phyloP scores from a whole-genome alignment of 2,888 invertebrate species.

The Megastigmus dorsalis region DNA sequence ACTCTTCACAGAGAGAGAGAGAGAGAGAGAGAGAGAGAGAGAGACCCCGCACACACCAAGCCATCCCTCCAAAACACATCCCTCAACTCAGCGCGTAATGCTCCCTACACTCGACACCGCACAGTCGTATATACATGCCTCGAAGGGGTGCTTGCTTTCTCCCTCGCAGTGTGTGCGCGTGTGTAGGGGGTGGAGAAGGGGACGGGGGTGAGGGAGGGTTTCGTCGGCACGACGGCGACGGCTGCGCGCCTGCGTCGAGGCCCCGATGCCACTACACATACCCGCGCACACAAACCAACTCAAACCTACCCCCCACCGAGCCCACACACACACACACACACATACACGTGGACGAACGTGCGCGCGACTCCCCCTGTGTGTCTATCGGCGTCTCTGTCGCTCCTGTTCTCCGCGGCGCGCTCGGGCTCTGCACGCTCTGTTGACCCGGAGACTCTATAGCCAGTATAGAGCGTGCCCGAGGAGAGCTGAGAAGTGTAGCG shows the following conservation, averaged over 20 bases:
- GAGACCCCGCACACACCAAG: too few relatives aligned
- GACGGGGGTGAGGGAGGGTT: not conserved
- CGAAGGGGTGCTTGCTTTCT: too few relatives aligned
- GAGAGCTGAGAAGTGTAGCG: not conserved
- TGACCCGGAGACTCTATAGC: constrained; percentile 53
- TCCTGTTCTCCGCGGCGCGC: too few relatives aligned
- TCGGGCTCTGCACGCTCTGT: constrained; percentile 52
- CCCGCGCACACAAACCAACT: constrained; percentile 67
- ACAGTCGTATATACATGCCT: too few relatives aligned
- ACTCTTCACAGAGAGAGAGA: not conserved
- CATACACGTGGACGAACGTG: not conserved
- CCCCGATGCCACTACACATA: constrained; percentile 67
- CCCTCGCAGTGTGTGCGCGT: not conserved
- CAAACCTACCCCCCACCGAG: too few relatives aligned
- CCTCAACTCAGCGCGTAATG: too few relatives aligned
- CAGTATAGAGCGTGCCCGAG: too few relatives aligned
- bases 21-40: not conserved
- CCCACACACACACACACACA: not conserved
- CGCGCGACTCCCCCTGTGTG: too few relatives aligned
- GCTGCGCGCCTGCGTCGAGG: constrained; percentile 71
- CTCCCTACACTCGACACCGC: too few relatives aligned
- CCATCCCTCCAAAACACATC: too few relatives aligned
- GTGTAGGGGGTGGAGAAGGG: not conserved
- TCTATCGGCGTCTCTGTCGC: too few relatives aligned
- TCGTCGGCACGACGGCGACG: constrained; percentile 55